Evolutionary conservation across 2,113 vertebrate genomes (phyloP).

Genomic region (Nothobranchius kuhntae): DNA sequence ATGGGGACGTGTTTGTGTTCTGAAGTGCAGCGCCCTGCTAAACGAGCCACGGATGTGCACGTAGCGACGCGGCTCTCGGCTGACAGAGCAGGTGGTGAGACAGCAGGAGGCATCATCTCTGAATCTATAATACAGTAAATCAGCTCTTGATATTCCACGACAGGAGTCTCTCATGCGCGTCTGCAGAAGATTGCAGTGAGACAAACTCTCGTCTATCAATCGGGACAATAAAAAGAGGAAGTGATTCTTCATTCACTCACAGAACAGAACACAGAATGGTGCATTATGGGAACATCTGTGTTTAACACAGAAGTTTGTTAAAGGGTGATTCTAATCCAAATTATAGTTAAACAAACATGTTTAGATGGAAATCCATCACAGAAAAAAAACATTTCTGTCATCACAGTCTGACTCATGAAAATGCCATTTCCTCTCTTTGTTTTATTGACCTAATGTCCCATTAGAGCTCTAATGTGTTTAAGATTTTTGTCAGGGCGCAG

Average conservation of each 20-base stretch:
- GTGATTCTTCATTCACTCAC: not conserved
- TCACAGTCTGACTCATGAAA: constrained; percentile 7
- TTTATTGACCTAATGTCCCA: constrained; percentile 45
- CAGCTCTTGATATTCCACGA: constrained; percentile 67
- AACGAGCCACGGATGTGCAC: constrained; percentile 49
- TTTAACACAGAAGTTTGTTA: too few species aligned
- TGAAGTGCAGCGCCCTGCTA: constrained; percentile 41
- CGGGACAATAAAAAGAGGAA: constrained; percentile 6
- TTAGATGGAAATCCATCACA: constrained; percentile 4
- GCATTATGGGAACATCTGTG: too few species aligned
- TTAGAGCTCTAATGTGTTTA: constrained; percentile 47
- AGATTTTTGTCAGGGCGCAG: constrained; percentile 21
- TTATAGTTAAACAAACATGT: not conserved
- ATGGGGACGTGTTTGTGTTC: constrained; percentile 47
- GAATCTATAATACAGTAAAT: constrained; percentile 75
- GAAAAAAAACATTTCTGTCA: constrained; percentile 9
- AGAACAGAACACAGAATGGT: too few species aligned
- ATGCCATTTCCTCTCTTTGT: constrained; percentile 24
- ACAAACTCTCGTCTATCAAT: constrained; percentile 29
- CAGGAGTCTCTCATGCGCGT: constrained; percentile 53
- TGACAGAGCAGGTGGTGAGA: constrained; percentile 75
- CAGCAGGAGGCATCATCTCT: constrained; percentile 73
- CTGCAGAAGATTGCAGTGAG: constrained; percentile 5
- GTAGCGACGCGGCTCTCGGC: constrained; percentile 36
- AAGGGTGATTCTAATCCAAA: too few species aligned